Base-by-base conservation (phyloP, 2,888 invertebrate genomes). In the Meiosimyza decipiens region DNA sequence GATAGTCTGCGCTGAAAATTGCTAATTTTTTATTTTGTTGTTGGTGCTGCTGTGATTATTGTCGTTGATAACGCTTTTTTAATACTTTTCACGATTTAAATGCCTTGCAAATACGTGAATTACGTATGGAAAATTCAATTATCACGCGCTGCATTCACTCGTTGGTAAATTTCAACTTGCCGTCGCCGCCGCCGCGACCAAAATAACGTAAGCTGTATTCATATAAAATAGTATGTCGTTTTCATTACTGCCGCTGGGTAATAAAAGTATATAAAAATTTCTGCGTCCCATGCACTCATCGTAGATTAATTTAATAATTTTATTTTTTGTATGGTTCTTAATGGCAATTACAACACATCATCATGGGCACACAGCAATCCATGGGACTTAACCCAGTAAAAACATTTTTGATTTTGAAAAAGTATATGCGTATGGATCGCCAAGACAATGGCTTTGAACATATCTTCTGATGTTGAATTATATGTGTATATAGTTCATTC, bases 31-130 rank as follows among this genome's bases (percentile, higher is more conserved):
- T 9, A 40, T 49, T 22, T 11, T 47, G 52, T 54, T 62, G 70
- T n/a, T 63, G 69, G 40, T 68, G 59, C 49, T 16, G 55, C 18
- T 55, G 55, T 16, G n/a, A 22, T 55, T 55, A 13, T 47, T 66
- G 33, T 28, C 40, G 22, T 51, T 15, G 65, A 54, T 66, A 66
- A 66, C 66, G 40, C n/a, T 57, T 12, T 68, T 63, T 70, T 70
- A 70, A 70, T 70, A 54, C 70, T 51, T 62, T 70, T 62, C 40
- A 54, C 62, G 40, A 63, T 70, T 70, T 70, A 62, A 60, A 69
- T 63, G 15, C 63, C 63, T 12, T 28, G 50, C 50, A 64, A 60
- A 69, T 63, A 12, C 63, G n/a, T 51, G 51, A 28, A 64, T 64
- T 28, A 64, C 28, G 28, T 40, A 51, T 57, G 49, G 33, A 59